phyloP scores from a whole-genome alignment of 2,113 vertebrate species.

The Dicrurus megarhynchus region DNA sequence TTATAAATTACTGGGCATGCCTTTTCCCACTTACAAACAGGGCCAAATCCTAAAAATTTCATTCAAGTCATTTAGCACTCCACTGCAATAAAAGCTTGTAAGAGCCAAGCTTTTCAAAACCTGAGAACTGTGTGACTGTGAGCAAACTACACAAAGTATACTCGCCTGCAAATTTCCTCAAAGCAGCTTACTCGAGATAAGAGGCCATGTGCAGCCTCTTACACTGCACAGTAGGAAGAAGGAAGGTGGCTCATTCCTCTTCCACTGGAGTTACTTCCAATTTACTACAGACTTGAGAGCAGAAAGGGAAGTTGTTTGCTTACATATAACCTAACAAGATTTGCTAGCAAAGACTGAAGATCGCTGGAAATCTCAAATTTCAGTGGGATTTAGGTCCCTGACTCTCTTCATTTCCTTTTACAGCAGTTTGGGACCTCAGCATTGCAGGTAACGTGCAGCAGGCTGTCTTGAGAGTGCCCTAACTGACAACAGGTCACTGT shows the following conservation, averaged over 20 bases:
- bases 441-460: accelerated
- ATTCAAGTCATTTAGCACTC: not conserved
- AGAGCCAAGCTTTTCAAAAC: not conserved
- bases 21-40: not conserved
- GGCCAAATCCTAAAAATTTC: not conserved
- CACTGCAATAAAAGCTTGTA: not conserved
- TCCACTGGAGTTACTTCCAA: not conserved
- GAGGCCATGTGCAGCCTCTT: not conserved
- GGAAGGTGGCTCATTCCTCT: not conserved
- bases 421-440: not conserved
- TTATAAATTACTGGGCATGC: not conserved
- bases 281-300: not conserved
- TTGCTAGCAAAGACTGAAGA: not conserved
- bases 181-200: not conserved
- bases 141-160: not conserved
- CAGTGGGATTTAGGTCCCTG: not conserved
- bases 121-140: not conserved
- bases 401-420: not conserved
- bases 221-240: not conserved
- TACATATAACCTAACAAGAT: not conserved
- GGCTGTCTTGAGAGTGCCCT: not conserved
- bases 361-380: not conserved
- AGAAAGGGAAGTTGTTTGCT: not conserved
- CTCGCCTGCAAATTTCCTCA: not conserved
- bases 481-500: not conserved